These are phyloP conservation scores for Hemitrygon akajei DNA, from an alignment of 2,797 vertebrate species.

Conservation along the genomic window DNA sequence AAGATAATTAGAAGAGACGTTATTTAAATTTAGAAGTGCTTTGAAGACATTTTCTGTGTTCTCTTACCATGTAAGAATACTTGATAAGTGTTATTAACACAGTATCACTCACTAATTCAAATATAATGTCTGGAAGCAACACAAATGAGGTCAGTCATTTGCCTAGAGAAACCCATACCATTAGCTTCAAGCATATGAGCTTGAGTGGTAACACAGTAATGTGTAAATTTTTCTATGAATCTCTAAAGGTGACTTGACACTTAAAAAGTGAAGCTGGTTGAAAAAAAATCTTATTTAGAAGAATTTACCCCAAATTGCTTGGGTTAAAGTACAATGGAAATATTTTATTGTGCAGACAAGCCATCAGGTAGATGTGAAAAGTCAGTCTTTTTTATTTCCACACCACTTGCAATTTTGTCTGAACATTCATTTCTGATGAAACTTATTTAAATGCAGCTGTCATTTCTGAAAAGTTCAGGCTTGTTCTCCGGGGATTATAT, in stretches of 20 bases:
- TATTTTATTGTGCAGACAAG: not conserved
- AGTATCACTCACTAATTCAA: not conserved
- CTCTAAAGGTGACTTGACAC: not conserved
- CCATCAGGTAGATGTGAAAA: not conserved
- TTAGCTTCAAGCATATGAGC: not conserved
- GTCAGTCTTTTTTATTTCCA: not conserved
- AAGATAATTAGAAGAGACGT: not conserved
- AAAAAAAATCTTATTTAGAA: not conserved
- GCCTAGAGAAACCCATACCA: not conserved
- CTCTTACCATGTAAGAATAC: not conserved
- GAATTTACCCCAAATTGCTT: constrained; percentile 10
- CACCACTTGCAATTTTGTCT: not conserved
- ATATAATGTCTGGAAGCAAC: not conserved
- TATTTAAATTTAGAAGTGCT: not conserved
- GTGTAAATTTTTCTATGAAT: not conserved
- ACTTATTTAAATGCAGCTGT: constrained; percentile 64
- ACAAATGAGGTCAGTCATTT: not conserved
- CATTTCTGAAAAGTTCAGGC: constrained; percentile 65
- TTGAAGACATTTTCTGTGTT: not conserved
- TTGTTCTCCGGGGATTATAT: constrained; percentile 55
- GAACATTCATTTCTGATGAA: constrained; percentile 31
- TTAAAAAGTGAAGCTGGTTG: not conserved
- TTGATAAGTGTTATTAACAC: not conserved
- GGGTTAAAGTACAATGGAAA: not conserved
- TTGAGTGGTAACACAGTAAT: not conserved